phyloP scores from a whole-genome alignment of 2,113 vertebrate genomes.

The Orientallactaga bullata region DNA sequence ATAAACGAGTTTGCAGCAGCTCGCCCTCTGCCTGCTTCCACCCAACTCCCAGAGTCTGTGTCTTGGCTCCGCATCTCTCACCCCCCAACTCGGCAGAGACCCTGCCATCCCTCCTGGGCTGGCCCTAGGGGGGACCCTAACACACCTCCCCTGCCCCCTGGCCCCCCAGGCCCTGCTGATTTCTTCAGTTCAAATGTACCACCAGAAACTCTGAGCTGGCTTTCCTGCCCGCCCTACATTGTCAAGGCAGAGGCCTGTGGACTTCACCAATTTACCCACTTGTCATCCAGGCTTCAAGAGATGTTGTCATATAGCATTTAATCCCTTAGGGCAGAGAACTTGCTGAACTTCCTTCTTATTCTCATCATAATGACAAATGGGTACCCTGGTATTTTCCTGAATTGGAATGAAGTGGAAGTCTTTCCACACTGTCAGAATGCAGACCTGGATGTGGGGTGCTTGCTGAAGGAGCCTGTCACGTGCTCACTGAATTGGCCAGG shows the following conservation, averaged over 20 bases:
- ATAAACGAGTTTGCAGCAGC: too few relatives aligned
- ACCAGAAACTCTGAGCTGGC: background rate
- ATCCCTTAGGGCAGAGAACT: background rate
- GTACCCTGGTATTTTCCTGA: background rate
- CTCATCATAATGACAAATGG: background rate
- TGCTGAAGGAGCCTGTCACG: background rate
- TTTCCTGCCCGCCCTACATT: background rate
- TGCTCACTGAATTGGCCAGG: background rate
- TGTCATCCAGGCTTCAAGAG: background rate
- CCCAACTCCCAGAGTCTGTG: too few relatives aligned
- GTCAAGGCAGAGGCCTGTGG: background rate
- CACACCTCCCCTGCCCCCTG: too few relatives aligned
- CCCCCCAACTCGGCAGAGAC: too few relatives aligned
- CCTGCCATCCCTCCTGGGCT: too few relatives aligned
- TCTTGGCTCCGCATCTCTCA: too few relatives aligned
- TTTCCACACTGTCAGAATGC: background rate
- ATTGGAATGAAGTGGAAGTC: slow-evolving; percentile 40
- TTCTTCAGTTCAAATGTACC: background rate
- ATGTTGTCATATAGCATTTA: background rate
- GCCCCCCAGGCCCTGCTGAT: background rate
- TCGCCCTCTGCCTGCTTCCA: too few relatives aligned
- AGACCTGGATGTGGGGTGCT: background rate
- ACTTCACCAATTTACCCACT: background rate
- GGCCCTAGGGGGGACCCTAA: too few relatives aligned
- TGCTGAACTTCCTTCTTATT: background rate